Evolutionary conservation across 2,797 vertebrate genomes (phyloP).

Genomic region (Enteromius anoplus): DNA sequence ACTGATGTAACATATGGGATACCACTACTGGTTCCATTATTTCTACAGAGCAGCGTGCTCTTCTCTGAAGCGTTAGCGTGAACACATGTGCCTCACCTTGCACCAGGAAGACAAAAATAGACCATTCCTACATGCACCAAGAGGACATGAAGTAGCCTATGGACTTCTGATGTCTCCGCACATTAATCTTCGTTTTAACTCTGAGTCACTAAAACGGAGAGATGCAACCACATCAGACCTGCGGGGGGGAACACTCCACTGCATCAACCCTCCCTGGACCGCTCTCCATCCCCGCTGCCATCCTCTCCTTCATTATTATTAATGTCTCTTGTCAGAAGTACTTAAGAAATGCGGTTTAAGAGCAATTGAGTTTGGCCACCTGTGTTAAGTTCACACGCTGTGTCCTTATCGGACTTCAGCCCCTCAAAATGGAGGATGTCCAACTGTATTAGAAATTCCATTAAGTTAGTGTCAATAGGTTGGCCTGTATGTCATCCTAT

Average conservation of each 20-base stretch:
- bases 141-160: conserved; percentile 36
- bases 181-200: conserved; percentile 43
- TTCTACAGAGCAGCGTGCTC: conserved; percentile 13
- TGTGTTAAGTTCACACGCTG: conserved; percentile 40
- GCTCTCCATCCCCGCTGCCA: neutral
- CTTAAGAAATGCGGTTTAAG: conserved; percentile 34
- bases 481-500: conserved; percentile 44
- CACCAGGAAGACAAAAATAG: conserved; percentile 35
- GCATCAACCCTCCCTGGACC: conserved; percentile 3
- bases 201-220: conserved; percentile 37
- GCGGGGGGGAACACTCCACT: conserved; percentile 8
- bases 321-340: conserved; percentile 47
- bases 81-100: conserved; percentile 28
- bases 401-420: conserved; percentile 38
- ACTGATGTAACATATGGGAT: too few relatives aligned
- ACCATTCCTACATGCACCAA: neutral
- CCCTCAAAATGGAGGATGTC: conserved; percentile 45
- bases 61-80: conserved; percentile 2
- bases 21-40: neutral
- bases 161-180: conserved; percentile 41
- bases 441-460: conserved; percentile 48
- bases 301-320: conserved; percentile 43
- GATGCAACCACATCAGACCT: conserved; percentile 39
- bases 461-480: conserved; percentile 50
- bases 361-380: conserved; percentile 48